A percentile compares a stretch with the other conserved stretches of the same genome.
Conservation (phyloP, 2,888 invertebrate species). For the Schrankia costaestrigalis region DNA sequence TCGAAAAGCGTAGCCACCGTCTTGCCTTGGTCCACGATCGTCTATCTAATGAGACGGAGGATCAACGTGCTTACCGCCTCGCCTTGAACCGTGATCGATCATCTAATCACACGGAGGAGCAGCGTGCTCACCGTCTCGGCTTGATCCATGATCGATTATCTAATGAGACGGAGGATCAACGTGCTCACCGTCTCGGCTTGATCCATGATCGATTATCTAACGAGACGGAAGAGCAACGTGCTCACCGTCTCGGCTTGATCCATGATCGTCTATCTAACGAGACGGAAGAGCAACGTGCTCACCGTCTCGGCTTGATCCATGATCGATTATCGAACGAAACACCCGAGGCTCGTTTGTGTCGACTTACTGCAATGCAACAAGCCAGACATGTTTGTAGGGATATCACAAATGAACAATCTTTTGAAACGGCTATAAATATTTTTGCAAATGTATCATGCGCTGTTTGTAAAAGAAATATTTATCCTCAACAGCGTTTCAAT, state of each 20-base stretch:
- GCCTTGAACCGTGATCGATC: slow-evolving; percentile 4
- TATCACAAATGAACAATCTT: slow-evolving; percentile 8
- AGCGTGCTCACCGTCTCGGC: slow-evolving; percentile 4
- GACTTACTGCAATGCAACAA: slow-evolving; percentile 7
- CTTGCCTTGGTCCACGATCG: slow-evolving; percentile 1
- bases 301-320: too few species aligned
- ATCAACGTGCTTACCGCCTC: slow-evolving; percentile 4
- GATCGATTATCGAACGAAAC: slow-evolving; percentile 8
- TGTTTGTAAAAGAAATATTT: slow-evolving; percentile 8
- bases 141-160: slow-evolving; percentile 6
- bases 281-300: too few species aligned
- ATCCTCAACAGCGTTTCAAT: slow-evolving; percentile 14
- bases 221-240: slow-evolving; percentile 5
- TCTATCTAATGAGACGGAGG: slow-evolving; percentile 1
- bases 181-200: slow-evolving; percentile 2
- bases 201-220: slow-evolving; percentile 6
- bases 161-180: slow-evolving; percentile 3
- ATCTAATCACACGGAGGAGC: slow-evolving; percentile 4
- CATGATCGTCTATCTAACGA: slow-evolving; percentile 5
- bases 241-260: not conserved
- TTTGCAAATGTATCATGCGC: slow-evolving; percentile 10
- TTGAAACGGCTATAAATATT: slow-evolving; percentile 8
- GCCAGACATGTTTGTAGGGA: slow-evolving; percentile 10
- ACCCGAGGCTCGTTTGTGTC: slow-evolving; percentile 2
- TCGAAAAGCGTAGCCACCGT: slow-evolving; percentile 2